Percentiles rank a stretch among this genome's conserved stretches.
Evolutionary conservation across 2,797 vertebrate genomes (phyloP).

Genomic region (Sus cebifrons): DNA sequence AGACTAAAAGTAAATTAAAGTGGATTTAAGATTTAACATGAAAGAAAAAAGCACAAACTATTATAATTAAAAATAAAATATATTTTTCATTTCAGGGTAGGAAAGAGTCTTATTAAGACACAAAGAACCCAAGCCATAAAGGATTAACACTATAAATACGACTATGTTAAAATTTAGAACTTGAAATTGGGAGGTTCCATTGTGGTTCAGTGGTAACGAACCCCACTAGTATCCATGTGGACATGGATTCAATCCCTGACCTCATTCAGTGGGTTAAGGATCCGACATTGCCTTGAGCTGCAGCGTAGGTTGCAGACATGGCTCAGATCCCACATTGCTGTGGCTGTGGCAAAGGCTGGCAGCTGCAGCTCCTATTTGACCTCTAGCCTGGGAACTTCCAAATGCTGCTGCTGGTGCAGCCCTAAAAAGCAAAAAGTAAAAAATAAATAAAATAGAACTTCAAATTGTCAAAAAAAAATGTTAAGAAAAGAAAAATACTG

Average conservation of each 20-base stretch:
- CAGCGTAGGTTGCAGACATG: too few species aligned
- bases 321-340: too few species aligned
- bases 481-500: background rate
- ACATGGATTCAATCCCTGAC: too few species aligned
- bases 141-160: background rate
- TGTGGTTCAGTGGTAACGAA: too few species aligned
- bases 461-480: background rate
- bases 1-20: background rate
- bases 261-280: too few species aligned
- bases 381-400: too few species aligned
- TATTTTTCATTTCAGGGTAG: background rate
- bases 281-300: too few species aligned
- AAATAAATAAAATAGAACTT: background rate
- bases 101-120: background rate
- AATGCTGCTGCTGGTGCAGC: too few species aligned
- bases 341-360: too few species aligned
- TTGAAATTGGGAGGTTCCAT: background rate
- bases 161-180: background rate
- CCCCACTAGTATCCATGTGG: too few species aligned
- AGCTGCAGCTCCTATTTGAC: too few species aligned
- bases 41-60: background rate
- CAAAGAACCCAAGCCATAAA: background rate
- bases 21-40: background rate
- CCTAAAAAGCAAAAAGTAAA: too few species aligned
- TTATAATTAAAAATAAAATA: background rate